Percentiles rank a stretch among this genome's conserved stretches.
These are phyloP conservation scores for Sphyrna mokarran DNA, from an alignment of 2,113 vertebrate species.

Conservation along the genomic window DNA sequence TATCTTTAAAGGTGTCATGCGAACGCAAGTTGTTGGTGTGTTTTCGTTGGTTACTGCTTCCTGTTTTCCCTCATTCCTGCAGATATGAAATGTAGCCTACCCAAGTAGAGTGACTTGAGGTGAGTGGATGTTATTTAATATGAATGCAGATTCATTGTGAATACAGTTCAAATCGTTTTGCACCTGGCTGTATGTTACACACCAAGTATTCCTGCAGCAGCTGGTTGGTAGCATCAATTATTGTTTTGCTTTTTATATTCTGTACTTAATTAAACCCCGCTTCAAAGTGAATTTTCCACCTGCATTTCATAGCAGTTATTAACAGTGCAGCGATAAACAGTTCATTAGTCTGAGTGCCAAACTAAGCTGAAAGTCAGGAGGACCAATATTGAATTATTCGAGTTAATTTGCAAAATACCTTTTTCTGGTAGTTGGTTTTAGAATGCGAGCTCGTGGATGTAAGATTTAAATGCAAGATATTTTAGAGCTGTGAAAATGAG, in stretches of 20 bases:
- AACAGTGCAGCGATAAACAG: not conserved
- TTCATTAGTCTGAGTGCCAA: slow-evolving; percentile 17
- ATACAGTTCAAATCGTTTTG: not conserved
- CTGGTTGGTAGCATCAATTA: slow-evolving; percentile 6
- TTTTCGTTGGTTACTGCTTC: not conserved
- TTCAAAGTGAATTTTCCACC: slow-evolving; percentile 1
- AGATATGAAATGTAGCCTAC: not conserved
- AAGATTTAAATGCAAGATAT: not conserved
- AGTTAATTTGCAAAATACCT: not conserved
- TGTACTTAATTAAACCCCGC: not conserved
- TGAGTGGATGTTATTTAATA: not conserved
- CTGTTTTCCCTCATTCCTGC: not conserved
- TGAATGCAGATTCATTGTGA: not conserved
- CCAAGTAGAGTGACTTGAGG: not conserved
- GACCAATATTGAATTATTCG: slow-evolving; percentile 14
- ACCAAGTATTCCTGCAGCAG: not conserved
- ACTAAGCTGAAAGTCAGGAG: not conserved
- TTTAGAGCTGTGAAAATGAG: not conserved
- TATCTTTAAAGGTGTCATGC: not conserved
- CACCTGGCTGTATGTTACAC: not conserved
- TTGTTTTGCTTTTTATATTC: not conserved
- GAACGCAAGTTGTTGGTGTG: not conserved
- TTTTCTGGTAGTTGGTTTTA: not conserved
- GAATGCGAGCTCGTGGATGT: not conserved
- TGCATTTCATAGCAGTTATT: not conserved